Conservation (phyloP, 2,797 vertebrate genomes). For the Coregonus sp. region DNA sequence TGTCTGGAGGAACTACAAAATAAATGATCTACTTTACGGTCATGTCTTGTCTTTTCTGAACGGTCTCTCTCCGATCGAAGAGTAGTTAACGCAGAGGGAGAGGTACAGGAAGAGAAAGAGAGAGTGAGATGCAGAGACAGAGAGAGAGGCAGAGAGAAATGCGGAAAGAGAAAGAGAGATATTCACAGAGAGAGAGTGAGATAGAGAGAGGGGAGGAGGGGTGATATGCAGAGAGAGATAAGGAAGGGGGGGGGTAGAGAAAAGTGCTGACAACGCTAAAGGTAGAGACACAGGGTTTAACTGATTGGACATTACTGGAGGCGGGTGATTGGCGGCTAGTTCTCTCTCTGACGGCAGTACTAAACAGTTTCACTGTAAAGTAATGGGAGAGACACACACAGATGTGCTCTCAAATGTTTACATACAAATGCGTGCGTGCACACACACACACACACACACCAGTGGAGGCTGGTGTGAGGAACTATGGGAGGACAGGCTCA, state of each 20-base stretch:
- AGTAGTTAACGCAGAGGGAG: slow-evolving; percentile 17
- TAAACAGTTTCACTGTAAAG: neutral
- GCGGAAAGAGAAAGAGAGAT: neutral
- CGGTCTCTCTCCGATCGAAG: slow-evolving; percentile 12
- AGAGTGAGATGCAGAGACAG: neutral
- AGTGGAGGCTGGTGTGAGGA: neutral
- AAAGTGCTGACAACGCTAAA: slow-evolving; percentile 59
- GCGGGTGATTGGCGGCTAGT: no score
- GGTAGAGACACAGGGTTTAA: slow-evolving; percentile 54
- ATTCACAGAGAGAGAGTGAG: slow-evolving; percentile 33
- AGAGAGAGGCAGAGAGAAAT: neutral
- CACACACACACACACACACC: neutral
- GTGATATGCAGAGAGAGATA: slow-evolving; percentile 25
- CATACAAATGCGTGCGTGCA: neutral
- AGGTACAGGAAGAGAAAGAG: slow-evolving; percentile 4
- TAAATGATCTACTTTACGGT: slow-evolving; percentile 43
- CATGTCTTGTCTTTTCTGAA: slow-evolving; percentile 13
- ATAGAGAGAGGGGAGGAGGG: slow-evolving; percentile 25
- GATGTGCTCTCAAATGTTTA: neutral
- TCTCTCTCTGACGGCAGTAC: neutral
- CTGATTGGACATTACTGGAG: slow-evolving; percentile 70
- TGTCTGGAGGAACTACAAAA: slow-evolving; percentile 26
- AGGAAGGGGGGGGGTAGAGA: slow-evolving; percentile 2
- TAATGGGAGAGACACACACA: neutral
- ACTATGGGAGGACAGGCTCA: no score